A percentile compares a stretch with the other conserved stretches of the same genome.
Evolutionary conservation across 2,797 vertebrate genomes (phyloP).

Genomic region (Sus cebifrons): DNA sequence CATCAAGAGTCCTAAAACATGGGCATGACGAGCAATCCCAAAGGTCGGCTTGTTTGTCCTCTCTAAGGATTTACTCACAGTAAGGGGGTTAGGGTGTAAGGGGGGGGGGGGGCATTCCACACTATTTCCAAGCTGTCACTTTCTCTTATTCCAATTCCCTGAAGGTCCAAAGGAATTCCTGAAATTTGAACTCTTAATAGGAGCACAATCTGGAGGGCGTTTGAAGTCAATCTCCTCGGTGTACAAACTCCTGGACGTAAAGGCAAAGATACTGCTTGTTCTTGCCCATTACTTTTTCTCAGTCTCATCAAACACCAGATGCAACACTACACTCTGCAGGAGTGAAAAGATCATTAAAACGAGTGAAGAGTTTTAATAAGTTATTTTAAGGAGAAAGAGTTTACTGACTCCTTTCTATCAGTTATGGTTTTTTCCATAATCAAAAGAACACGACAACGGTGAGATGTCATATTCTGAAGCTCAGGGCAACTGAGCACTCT

Average conservation of each 20-base stretch:
- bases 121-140: conserved; percentile 61
- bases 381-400: conserved; percentile 55
- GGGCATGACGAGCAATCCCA: not conserved
- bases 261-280: not conserved
- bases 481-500: conserved; percentile 62
- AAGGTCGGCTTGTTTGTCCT: not conserved
- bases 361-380: not conserved
- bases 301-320: conserved; percentile 79
- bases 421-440: conserved; percentile 70
- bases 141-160: conserved; percentile 74
- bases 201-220: conserved; percentile 73
- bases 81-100: not conserved
- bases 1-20: too few species aligned
- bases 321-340: conserved; percentile 68
- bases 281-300: conserved; percentile 64
- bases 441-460: conserved; percentile 77
- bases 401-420: not conserved
- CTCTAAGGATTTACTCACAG: not conserved
- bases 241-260: conserved; percentile 78
- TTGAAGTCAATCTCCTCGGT: conserved; percentile 83
- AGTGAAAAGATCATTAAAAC: conserved; percentile 85
- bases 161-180: conserved; percentile 86
- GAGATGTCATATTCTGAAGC: conserved; percentile 76
- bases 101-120: not conserved
- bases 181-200: conserved; percentile 86